A percentile compares a stretch with the other conserved stretches of the same genome.
These are phyloP conservation scores for Heterocephalus glaber DNA, from an alignment of 2,113 vertebrate genomes.

Conservation along the genomic window DNA sequence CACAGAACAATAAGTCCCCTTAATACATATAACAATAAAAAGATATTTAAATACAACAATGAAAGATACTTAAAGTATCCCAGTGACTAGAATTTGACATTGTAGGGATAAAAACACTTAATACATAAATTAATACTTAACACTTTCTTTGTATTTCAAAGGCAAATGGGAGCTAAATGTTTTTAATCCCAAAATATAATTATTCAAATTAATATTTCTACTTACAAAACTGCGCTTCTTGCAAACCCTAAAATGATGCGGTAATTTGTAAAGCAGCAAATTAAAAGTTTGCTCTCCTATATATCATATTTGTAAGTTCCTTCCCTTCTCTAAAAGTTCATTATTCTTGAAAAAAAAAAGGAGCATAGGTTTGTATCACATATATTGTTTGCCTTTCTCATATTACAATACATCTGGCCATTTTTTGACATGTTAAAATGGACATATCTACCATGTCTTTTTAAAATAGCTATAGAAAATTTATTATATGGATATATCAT, in stretches of 20 bases:
- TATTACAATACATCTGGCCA: conserved; percentile 5
- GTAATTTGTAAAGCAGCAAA: background rate
- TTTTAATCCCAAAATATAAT: background rate
- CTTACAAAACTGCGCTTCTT: conserved; percentile 50
- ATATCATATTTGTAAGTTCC: background rate
- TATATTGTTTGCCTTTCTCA: background rate
- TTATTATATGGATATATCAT: background rate
- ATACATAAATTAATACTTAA: background rate
- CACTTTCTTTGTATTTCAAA: conserved; percentile 51
- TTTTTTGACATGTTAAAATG: conserved; percentile 14
- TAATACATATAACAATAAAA: conserved; percentile 45
- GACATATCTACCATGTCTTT: background rate
- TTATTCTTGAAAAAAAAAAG: background rate
- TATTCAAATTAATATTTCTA: conserved; percentile 30
- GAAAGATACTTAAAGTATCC: conserved; percentile 33
- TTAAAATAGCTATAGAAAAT: conserved; percentile 1
- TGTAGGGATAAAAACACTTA: conserved; percentile 42
- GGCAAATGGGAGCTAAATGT: conserved; percentile 26
- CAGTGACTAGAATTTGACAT: conserved; percentile 17
- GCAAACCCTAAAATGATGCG: background rate
- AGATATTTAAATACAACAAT: conserved; percentile 7
- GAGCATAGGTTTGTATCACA: background rate
- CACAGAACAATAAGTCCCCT: conserved; percentile 34
- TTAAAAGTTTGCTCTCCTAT: background rate
- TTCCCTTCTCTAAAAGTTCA: background rate